Conservation (phyloP, 1,140 invertebrate genomes). For the Ruditapes philippinarum region DNA sequence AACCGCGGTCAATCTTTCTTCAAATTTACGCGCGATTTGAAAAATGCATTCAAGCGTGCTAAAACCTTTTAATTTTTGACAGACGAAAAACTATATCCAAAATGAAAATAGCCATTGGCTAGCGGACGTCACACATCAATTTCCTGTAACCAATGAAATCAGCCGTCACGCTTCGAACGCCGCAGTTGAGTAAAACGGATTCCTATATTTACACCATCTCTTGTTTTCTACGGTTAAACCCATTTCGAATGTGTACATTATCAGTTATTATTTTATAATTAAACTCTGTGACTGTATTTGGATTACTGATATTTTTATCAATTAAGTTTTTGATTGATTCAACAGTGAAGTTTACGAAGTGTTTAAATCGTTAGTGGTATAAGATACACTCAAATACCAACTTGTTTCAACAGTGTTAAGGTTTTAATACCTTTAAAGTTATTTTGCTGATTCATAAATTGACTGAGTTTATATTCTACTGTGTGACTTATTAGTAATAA, state of each 20-base stretch:
- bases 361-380: background rate
- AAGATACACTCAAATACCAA: no score
- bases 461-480: no score
- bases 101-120: slow-evolving; percentile 58
- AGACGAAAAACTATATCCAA: slow-evolving; percentile 46
- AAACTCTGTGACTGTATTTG: background rate
- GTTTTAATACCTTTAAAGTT: no score
- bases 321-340: background rate
- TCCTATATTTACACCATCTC: slow-evolving; percentile 3
- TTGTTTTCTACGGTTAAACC: background rate
- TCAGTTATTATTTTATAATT: background rate
- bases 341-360: background rate
- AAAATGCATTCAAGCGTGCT: slow-evolving; percentile 16
- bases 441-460: no score
- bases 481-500: no score
- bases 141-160: slow-evolving; percentile 44
- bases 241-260: background rate
- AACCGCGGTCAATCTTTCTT: slow-evolving; percentile 56
- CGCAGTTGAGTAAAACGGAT: slow-evolving; percentile 43
- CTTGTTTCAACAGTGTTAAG: no score
- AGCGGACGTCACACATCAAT: slow-evolving; percentile 37
- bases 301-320: background rate
- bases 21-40: slow-evolving; percentile 20
- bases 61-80: slow-evolving; percentile 43
- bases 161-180: slow-evolving; percentile 1